These are phyloP conservation scores for Nannoperca australis DNA, from an alignment of 2,797 vertebrate species.

Conservation along the genomic window DNA sequence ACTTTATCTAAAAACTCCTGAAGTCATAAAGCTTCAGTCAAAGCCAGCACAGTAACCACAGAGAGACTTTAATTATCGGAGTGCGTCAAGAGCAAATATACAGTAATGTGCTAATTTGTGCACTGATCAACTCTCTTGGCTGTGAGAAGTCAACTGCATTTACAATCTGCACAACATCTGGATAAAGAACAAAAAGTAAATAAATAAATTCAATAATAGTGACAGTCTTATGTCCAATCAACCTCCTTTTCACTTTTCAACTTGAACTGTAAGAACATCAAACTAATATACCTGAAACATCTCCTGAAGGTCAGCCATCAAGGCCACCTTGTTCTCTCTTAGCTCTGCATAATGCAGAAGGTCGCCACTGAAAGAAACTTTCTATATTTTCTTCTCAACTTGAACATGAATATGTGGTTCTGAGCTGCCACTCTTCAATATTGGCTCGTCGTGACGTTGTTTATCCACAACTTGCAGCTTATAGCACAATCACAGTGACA, in stretches of 20 bases:
- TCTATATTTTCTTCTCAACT: conserved; percentile 10
- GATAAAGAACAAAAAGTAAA: too few relatives aligned
- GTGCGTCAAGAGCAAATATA: conserved; percentile 29
- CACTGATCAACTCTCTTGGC: conserved; percentile 34
- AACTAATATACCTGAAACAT: conserved; percentile 1
- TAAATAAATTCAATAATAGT: too few relatives aligned
- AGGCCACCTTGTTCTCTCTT: not conserved
- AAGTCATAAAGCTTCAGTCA: conserved; percentile 28
- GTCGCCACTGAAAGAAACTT: not conserved
- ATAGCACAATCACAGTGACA: conserved; percentile 14
- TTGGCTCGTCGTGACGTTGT: conserved; percentile 6
- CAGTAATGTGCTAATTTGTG: conserved; percentile 43
- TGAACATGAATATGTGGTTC: conserved; percentile 12
- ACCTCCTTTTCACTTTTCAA: not conserved
- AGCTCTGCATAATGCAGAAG: not conserved
- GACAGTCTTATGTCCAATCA: not conserved
- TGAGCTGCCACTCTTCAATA: not conserved
- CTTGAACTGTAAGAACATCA: not conserved
- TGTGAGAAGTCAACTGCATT: not conserved
- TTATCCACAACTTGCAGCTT: conserved; percentile 35
- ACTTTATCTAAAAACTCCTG: conserved; percentile 15
- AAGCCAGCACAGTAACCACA: conserved; percentile 8
- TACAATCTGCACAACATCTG: too few relatives aligned
- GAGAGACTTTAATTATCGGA: not conserved
- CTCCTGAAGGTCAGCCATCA: conserved; percentile 5